Evolutionary conservation across 1,140 invertebrate genomes (phyloP), one percentile per base, ranked within the genome.

Genomic region (Tetramorium alpestre): DNA sequence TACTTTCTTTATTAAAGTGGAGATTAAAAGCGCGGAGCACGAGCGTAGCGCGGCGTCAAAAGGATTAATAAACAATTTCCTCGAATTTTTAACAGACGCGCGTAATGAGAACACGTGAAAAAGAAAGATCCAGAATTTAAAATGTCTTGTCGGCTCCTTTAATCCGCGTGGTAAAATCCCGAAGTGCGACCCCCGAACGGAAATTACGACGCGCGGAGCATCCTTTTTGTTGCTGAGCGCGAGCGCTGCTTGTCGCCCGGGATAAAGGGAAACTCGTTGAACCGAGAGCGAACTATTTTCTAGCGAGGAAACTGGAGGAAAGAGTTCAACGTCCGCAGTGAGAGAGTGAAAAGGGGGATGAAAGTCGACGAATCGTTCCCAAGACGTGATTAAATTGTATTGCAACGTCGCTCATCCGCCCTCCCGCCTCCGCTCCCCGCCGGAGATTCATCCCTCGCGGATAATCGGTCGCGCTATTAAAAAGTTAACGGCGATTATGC

Each of bases 391-490:
- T 38, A 64, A 90, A 88, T 90, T 90, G 81, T 82, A 88, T 85
- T 49, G 51, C 70, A 33, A 51, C 51, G 76, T 69, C 33, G 44
- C 25, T 41, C 70, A 22, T 78, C 33, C 28, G 16, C 56, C 6
- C 60, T 22, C 56, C 28, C 28, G 28, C 28, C 2, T 0, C 47
- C 47, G 0, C 28, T 2, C 28, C 2, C 2, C 56, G 28, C 54
- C 65, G 8, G 49, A 51, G 58, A 25, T 28, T 18, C 70, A 54
- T 65, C 49, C 60, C 62, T 78, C 72, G 56, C 49, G 76, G 54
- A 90, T 86, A 90, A 90, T 86, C 87, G 81, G 62, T 60, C 44
- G 65, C 25, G 81, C 86, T 86, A 80, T 90, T 90, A 90, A 90
- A 65, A 90, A 90, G 86, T 90, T 85, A 77, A 78, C 86, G 81